phyloP scores from a whole-genome alignment of 2,113 vertebrate genomes.

The Tylochromis polylepis region DNA sequence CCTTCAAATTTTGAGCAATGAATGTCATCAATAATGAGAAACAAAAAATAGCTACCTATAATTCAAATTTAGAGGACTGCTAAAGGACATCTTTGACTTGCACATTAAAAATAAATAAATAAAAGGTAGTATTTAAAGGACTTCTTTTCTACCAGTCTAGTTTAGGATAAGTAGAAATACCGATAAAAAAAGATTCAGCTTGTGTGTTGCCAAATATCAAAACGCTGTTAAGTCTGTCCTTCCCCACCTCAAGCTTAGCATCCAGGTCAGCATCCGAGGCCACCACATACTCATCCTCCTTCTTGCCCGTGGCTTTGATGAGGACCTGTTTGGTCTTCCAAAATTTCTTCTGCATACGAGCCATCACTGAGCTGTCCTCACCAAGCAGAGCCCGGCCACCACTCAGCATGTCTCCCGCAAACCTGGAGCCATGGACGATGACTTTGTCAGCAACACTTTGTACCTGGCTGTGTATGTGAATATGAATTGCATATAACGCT shows the following conservation, averaged over 20 bases:
- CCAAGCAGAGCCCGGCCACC: conserved; percentile 62
- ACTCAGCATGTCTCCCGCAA: conserved; percentile 70
- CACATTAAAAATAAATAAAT: neutral
- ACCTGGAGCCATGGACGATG: conserved; percentile 36
- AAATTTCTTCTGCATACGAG: conserved; percentile 83
- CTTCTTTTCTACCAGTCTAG: neutral
- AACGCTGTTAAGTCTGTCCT: neutral
- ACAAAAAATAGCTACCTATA: no score
- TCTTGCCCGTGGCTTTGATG: conserved; percentile 85
- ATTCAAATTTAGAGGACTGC: no score
- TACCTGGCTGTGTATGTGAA: neutral
- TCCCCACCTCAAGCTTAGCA: conserved; percentile 76
- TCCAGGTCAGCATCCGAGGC: conserved; percentile 81
- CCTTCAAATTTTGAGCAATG: neutral
- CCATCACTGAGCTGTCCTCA: conserved; percentile 75
- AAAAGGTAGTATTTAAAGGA: no score
- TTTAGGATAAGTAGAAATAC: neutral
- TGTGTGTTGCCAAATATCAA: neutral
- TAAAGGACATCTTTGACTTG: neutral
- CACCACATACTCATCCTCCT: conserved; percentile 80
- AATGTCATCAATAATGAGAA: neutral
- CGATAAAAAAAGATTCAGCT: neutral
- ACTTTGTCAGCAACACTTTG: neutral
- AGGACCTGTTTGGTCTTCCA: conserved; percentile 84
- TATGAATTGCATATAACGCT: neutral